Conservation (phyloP, 2,113 vertebrate species). For the Numenius arquata region DNA sequence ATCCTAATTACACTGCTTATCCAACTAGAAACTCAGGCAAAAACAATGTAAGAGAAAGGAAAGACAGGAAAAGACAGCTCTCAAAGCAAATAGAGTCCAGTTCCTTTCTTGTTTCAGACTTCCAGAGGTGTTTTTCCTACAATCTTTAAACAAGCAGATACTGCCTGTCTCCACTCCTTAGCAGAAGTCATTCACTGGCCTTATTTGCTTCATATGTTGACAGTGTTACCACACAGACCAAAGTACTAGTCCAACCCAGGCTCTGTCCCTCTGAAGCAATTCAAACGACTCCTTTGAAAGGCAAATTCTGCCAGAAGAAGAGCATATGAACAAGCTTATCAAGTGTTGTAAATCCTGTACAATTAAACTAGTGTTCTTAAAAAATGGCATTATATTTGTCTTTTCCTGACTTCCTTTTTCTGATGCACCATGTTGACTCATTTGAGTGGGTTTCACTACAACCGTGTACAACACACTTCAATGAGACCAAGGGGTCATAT, state of each 20-base stretch:
- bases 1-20: neutral
- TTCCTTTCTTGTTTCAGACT: neutral
- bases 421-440: neutral
- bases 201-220: neutral
- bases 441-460: neutral
- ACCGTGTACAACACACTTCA: neutral
- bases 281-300: neutral
- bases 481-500: accelerated
- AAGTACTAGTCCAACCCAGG: neutral
- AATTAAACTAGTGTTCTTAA: neutral
- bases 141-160: neutral
- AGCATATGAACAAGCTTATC: neutral
- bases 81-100: neutral
- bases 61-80: neutral
- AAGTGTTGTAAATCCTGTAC: neutral
- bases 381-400: neutral
- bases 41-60: neutral
- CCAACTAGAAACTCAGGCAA: neutral
- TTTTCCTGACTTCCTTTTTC: neutral
- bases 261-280: neutral
- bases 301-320: neutral
- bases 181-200: neutral
- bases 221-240: neutral
- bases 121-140: neutral
- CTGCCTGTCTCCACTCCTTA: neutral